Evolutionary conservation across 1,140 invertebrate species (phyloP), one percentile per base, ranked within the genome.

Genomic region (Aricia agestis): DNA sequence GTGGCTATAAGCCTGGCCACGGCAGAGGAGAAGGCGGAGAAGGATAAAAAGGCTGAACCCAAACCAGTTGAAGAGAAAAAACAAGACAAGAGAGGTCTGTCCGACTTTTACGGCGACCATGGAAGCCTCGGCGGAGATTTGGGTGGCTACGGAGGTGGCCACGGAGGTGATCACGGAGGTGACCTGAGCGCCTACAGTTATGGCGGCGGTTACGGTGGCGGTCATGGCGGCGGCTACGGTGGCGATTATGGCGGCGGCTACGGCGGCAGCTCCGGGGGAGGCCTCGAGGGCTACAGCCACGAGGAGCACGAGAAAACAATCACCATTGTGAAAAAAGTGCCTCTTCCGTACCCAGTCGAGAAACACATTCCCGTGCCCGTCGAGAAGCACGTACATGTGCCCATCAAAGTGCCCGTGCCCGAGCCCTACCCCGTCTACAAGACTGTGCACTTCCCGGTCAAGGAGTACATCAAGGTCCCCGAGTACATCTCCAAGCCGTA

Each of bases 321-420:
- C 74, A 96, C 95, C 17, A 92, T 96, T 11, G 93, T 95, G 57
- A 96, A 96, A 86, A 95, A 96, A 80, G 93, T 95, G 77, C 90
- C 93, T 71, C 86, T 94, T 7, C 94, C 94, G 1, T 93, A 93
- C 80, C 94, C 94, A 15, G 93, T 94, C 13, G 93, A 93, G 72
- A 94, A 94, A 81, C 91, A 92, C 74, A 92, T 94, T 70, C 93
- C 82, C 11, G 80, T 92, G 10, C 93, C 94, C 5, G 93, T 94
- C 9, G 92, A 92, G 75, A 94, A 94, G 72, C 90, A 91, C 41
- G 84, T 94, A 2, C 93, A 90, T 11, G 87, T 90, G 71, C 94
- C 93, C 19, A 85, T 94, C 63, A 93, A 94, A 81, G 93, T 94
- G 45, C 93, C 86, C 66, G 93, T 94, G 74, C 92, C 92, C 25